Evolutionary conservation across 2,888 invertebrate species (phyloP).

Genomic region (Deroplatys truncata): DNA sequence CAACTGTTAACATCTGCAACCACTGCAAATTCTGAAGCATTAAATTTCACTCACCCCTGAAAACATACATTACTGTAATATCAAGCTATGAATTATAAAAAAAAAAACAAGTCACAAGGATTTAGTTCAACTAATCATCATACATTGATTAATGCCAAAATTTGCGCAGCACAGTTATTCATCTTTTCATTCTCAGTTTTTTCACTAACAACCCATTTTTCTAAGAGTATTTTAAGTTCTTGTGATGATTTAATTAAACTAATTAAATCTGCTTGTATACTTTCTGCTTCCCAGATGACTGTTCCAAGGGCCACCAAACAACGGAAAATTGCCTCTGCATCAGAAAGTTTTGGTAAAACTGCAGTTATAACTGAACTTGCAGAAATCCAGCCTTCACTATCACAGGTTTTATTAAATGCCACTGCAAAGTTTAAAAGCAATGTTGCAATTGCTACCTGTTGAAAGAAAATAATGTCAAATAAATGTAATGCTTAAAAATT

Average conservation of each 20-base stretch:
- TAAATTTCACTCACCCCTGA: no score
- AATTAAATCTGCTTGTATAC: slow-evolving; percentile 3
- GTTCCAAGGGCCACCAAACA: slow-evolving; percentile 75
- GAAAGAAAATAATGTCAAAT: slow-evolving; percentile 27
- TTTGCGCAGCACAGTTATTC: slow-evolving; percentile 27
- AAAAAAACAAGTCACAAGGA: no score
- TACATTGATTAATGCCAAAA: slow-evolving; percentile 22
- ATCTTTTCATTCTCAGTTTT: slow-evolving; percentile 14
- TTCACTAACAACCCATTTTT: not conserved
- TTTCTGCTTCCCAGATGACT: slow-evolving; percentile 47
- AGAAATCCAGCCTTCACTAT: slow-evolving; percentile 50
- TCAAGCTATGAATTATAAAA: no score
- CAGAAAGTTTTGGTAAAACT: slow-evolving; percentile 54
- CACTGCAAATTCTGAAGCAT: no score
- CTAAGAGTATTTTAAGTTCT: not conserved
- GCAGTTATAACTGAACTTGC: slow-evolving; percentile 49
- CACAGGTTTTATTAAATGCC: slow-evolving; percentile 49
- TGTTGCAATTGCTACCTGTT: slow-evolving; percentile 71
- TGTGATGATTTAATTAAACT: not conserved
- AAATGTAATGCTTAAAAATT: slow-evolving; percentile 37
- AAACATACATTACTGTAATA: no score
- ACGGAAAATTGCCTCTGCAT: slow-evolving; percentile 72
- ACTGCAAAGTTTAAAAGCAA: slow-evolving; percentile 69
- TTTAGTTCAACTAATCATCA: not conserved
- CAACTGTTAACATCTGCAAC: no score